These are phyloP conservation scores for Pelusios castaneus DNA, from an alignment of 2,113 vertebrate genomes.

Conservation along the genomic window DNA sequence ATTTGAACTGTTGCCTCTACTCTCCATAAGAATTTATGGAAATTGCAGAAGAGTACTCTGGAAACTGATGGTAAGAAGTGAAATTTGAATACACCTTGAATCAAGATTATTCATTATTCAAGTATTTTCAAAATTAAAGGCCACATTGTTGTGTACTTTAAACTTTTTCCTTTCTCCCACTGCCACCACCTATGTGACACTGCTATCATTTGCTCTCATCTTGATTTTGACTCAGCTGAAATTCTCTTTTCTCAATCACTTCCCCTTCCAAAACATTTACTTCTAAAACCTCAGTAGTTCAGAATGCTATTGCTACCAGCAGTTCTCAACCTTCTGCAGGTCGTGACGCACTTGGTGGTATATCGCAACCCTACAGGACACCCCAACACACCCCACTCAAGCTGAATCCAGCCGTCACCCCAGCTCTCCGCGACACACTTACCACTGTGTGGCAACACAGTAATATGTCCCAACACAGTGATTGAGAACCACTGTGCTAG, in stretches of 20 bases:
- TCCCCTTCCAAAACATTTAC: neutral
- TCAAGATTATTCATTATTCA: neutral
- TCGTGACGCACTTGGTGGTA: no score
- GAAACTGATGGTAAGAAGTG: neutral
- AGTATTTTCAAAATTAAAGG: neutral
- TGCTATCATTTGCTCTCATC: neutral
- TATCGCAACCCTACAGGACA: no score
- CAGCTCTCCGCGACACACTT: no score
- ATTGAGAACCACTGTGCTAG: no score
- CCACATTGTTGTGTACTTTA: neutral
- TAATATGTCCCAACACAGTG: no score
- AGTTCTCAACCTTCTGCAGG: no score
- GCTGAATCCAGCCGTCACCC: no score
- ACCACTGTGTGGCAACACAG: no score
- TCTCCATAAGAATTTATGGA: neutral
- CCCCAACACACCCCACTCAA: no score
- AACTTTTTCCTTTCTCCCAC: neutral
- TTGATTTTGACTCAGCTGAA: neutral
- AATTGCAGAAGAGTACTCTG: neutral
- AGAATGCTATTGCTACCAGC: neutral
- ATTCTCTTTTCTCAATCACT: neutral
- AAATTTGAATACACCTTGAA: neutral
- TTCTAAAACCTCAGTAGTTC: neutral
- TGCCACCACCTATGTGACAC: fast-evolving
- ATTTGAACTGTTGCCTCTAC: neutral